A percentile compares a stretch with the other conserved stretches of the same genome.
phyloP scores from a whole-genome alignment of 1,140 invertebrate genomes.

The Neodiprion fabricii region DNA sequence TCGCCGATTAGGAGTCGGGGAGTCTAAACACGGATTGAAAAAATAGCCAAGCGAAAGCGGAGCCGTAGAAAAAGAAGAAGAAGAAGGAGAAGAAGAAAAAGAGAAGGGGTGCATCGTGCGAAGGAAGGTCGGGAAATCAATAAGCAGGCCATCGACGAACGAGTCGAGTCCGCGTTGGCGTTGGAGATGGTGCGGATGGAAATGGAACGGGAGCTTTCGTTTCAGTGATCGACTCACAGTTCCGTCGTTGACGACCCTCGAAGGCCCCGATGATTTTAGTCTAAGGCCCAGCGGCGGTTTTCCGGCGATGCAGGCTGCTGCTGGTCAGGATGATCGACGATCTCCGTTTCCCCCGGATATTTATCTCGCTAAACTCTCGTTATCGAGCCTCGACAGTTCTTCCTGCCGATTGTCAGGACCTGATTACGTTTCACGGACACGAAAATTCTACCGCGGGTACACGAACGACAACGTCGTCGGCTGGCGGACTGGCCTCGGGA shows the following conservation, averaged over 20 bases:
- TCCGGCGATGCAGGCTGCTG: no score
- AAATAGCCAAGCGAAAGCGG: not conserved
- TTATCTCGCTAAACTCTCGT: not conserved
- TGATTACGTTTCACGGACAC: no score
- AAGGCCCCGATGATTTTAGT: not conserved
- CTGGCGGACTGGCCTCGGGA: slow-evolving; percentile 43
- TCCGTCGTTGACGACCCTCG: no score
- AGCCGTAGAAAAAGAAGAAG: slow-evolving; percentile 18
- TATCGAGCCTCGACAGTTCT: not conserved
- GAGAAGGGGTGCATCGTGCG: slow-evolving; percentile 17
- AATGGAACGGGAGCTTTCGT: no score
- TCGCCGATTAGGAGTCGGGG: no score
- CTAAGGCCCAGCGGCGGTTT: no score
- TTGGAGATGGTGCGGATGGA: no score
- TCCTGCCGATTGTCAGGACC: not conserved
- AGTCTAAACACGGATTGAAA: no score
- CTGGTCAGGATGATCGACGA: no score
- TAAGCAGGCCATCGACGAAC: slow-evolving; percentile 34
- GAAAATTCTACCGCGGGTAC: no score
- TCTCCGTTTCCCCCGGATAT: no score
- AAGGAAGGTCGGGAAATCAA: slow-evolving; percentile 25
- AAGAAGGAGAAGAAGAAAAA: slow-evolving; percentile 20
- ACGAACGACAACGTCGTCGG: not conserved
- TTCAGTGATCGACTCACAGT: no score
- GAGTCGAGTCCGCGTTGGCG: slow-evolving; percentile 12